These are phyloP conservation scores for Phaenicophaeus curvirostris DNA, from an alignment of 2,797 vertebrate species.

Conservation along the genomic window DNA sequence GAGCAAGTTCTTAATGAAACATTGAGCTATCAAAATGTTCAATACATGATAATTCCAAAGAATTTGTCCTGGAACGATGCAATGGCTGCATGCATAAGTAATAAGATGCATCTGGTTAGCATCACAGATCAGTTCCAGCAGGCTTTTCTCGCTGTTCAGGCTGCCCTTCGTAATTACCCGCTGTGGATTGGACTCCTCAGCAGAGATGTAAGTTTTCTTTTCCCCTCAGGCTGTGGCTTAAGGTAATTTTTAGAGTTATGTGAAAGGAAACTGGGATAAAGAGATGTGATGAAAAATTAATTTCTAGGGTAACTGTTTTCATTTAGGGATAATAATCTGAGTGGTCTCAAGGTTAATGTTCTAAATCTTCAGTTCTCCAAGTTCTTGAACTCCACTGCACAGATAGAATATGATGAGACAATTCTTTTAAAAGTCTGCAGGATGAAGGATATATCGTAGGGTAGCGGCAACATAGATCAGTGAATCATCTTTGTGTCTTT, in stretches of 20 bases:
- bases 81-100: constrained; percentile 75
- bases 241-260: background rate
- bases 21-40: constrained; percentile 77
- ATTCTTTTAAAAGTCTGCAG: background rate
- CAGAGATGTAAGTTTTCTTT: constrained; percentile 83
- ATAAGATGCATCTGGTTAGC: constrained; percentile 87
- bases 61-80: constrained; percentile 90
- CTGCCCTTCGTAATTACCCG: constrained; percentile 72
- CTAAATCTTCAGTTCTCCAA: background rate
- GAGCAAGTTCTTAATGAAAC: constrained; percentile 72
- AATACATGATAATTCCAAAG: constrained; percentile 83
- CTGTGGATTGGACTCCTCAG: constrained; percentile 95
- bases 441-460: background rate
- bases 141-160: constrained; percentile 82
- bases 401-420: background rate
- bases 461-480: background rate
- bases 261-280: background rate
- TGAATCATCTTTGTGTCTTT: background rate
- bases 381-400: background rate
- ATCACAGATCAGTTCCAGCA: constrained; percentile 86
- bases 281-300: background rate
- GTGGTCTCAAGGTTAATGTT: background rate
- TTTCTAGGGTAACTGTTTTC: background rate
- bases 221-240: background rate
- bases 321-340: background rate